Evolutionary conservation across 2,113 vertebrate genomes (phyloP).

Genomic region (Mesembrinibis cayennensis): DNA sequence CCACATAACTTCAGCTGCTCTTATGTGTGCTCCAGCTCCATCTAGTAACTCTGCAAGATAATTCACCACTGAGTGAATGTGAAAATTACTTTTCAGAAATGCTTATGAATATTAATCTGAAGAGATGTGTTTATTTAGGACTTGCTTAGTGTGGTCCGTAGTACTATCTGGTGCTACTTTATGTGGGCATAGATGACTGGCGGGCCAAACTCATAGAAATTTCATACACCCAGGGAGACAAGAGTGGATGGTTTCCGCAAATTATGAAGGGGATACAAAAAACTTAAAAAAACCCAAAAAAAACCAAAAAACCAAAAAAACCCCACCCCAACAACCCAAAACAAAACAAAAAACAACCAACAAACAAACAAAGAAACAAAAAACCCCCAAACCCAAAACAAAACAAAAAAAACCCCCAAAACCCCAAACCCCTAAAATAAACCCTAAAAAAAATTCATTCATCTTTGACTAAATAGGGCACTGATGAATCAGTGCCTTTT

Average conservation of each 20-base stretch:
- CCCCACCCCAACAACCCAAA: too few relatives aligned
- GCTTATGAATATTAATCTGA: neutral
- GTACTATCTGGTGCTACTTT: neutral
- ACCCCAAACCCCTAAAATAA: neutral
- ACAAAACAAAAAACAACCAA: too few relatives aligned
- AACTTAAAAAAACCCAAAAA: neutral
- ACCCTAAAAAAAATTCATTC: neutral
- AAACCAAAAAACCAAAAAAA: neutral
- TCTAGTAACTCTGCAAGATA: neutral
- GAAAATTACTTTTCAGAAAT: constrained; percentile 10
- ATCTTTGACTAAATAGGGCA: neutral
- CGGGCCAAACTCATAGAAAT: neutral
- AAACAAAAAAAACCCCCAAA: neutral
- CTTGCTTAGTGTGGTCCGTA: neutral
- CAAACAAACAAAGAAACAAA: neutral
- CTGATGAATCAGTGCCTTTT: neutral
- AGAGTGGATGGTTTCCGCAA: neutral
- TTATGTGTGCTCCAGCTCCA: neutral
- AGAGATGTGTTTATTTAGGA: neutral
- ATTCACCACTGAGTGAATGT: neutral
- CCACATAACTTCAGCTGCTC: neutral
- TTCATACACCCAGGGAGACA: neutral
- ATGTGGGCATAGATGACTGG: neutral
- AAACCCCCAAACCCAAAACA: neutral
- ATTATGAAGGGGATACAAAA: neutral